Conservation (phyloP, 2,888 invertebrate genomes). For the Scrobipalpa atriplicella region DNA sequence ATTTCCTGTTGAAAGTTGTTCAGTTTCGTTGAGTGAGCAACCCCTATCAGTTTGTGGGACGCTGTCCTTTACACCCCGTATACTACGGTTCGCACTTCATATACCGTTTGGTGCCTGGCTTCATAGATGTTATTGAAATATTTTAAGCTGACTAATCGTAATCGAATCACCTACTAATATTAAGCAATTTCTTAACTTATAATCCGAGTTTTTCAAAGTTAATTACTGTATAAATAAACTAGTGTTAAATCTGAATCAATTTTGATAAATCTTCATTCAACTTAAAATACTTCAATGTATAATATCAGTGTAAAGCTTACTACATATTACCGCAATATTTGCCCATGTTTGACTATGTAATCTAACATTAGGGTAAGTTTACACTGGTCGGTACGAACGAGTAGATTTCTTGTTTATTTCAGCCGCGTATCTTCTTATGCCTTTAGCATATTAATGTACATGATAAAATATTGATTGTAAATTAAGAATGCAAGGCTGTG, state of each 20-base stretch:
- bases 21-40: too few relatives aligned
- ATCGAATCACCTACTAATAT: slow-evolving; percentile 21
- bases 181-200: neutral
- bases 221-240: neutral
- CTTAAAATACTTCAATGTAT: slow-evolving; percentile 41
- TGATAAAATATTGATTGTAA: slow-evolving; percentile 38
- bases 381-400: slow-evolving; percentile 34
- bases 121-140: slow-evolving; percentile 55
- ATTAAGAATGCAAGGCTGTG: neutral
- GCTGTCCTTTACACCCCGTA: neutral
- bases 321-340: slow-evolving; percentile 13
- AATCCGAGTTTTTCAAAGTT: neutral
- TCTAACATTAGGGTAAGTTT: slow-evolving; percentile 52
- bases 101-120: slow-evolving; percentile 68
- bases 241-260: slow-evolving; percentile 26
- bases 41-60: too few relatives aligned
- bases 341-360: slow-evolving; percentile 23
- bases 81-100: slow-evolving; percentile 33
- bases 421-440: slow-evolving; percentile 17
- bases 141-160: slow-evolving; percentile 51
- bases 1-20: too few relatives aligned
- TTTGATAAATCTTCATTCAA: slow-evolving; percentile 23
- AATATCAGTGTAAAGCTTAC: slow-evolving; percentile 24
- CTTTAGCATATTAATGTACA: slow-evolving; percentile 38
- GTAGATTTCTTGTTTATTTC: neutral